Evolutionary conservation across 2,113 vertebrate species (phyloP).

Genomic region (Podarcis cretensis): DNA sequence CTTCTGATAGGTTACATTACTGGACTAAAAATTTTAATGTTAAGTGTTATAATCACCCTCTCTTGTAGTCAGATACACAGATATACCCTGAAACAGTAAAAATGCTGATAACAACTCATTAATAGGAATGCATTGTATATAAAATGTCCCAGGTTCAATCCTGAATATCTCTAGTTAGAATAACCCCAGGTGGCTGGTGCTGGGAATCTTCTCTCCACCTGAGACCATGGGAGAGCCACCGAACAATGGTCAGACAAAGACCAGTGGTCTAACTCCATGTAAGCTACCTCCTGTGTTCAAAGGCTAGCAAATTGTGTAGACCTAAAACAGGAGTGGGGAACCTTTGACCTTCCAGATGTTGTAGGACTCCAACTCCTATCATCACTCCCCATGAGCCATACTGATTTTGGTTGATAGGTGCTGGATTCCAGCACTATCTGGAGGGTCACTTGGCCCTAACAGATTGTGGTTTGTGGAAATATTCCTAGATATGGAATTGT

Average conservation of each 20-base stretch:
- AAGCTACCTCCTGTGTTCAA: not conserved
- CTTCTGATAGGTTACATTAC: not conserved
- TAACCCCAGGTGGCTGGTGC: too few species aligned
- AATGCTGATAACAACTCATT: too few species aligned
- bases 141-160: not conserved
- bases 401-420: not conserved
- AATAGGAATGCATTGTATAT: not conserved
- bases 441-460: too few species aligned
- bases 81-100: too few species aligned
- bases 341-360: not conserved
- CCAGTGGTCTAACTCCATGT: not conserved
- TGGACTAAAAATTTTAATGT: too few species aligned
- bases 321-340: not conserved
- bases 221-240: not conserved
- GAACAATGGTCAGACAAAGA: not conserved
- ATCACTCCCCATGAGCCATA: not conserved
- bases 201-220: too few species aligned
- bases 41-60: not conserved
- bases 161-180: not conserved
- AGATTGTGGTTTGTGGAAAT: not conserved
- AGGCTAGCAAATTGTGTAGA: not conserved
- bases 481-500: not conserved
- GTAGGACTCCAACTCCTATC: not conserved
- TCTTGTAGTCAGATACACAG: not conserved
- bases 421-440: not conserved